Evolutionary conservation across 2,797 vertebrate genomes (phyloP), one percentile per base, ranked within the genome.

Genomic region (Anolis apletophallus): DNA sequence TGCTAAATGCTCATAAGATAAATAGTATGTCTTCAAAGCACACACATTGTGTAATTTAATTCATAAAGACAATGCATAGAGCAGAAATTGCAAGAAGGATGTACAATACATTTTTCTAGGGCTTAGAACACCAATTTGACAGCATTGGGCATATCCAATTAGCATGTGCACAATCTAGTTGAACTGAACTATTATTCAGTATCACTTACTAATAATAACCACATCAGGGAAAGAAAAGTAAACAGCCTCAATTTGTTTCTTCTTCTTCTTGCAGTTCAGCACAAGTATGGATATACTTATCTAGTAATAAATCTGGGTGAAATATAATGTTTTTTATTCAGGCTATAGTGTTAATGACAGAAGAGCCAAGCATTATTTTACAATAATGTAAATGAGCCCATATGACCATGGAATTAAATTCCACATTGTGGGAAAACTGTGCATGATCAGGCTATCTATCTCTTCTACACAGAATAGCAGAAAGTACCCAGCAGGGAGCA

Each of bases 391-490:
- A 52, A 50, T n/a, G 12, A 61, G 36, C 68, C 59, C 12, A 34
- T 81, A 16, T 89, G n/a, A 82, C 26, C 29, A 64, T 85, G 50
- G 50, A 80, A 50, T 21, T 79, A 81, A 52, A 3, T 79, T 93
- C 87, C 21, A 26, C 86, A 40, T 89, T 90, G 75, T 85, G 79
- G 87, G 34, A 46, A 76, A 89, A 83, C 17, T 11, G 2, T 11
- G 71, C 23, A 36, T 89, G 77, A 86, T 85, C 77, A 69, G 14
- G 69, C 82, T 32, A 80, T 81, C 32, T 11, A 2, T 71, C 80
- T 79, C 71, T 52, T 71, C 16, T 59, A 74, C 73, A 80, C 73
- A 82, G 67, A 82, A 16, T 26, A 1, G 4, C 46, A 88, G 59
- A 84, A 86, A 79, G 16, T 59, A 83, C 80, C 16, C 46, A 78